Conservation (phyloP, 2,797 vertebrate species). For the Aeoliscus strigatus region DNA sequence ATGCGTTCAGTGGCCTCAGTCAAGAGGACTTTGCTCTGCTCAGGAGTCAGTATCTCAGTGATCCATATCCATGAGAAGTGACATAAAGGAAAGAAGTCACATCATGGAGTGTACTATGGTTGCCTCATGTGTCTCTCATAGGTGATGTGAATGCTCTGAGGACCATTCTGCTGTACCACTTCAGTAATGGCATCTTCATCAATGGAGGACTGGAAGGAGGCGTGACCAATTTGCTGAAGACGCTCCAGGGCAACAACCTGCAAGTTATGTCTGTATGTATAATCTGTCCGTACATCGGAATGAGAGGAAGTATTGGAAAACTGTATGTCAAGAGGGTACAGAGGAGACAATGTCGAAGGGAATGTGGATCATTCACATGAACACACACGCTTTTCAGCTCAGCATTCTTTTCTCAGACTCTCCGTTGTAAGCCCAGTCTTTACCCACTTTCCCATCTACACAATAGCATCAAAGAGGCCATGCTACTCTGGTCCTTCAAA, state of each 20-base stretch:
- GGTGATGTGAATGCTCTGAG: slow-evolving; percentile 84
- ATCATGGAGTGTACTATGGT: too few species aligned
- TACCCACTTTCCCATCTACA: slow-evolving; percentile 24
- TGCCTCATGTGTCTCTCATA: slow-evolving; percentile 43
- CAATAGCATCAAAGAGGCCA: slow-evolving; percentile 19
- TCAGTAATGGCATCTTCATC: slow-evolving; percentile 87
- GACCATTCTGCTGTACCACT: slow-evolving; percentile 92
- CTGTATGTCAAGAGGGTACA: background rate
- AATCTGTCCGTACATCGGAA: background rate
- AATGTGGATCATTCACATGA: background rate
- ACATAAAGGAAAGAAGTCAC: too few species aligned
- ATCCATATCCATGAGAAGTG: background rate
- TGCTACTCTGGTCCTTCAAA: slow-evolving; percentile 21
- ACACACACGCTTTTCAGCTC: background rate
- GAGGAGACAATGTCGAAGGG: background rate
- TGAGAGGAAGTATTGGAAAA: background rate
- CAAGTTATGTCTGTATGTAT: slow-evolving; percentile 85
- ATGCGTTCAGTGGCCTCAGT: slow-evolving; percentile 83
- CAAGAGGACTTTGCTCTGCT: slow-evolving; percentile 79
- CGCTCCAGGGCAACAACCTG: slow-evolving; percentile 86
- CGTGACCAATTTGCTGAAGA: slow-evolving; percentile 92
- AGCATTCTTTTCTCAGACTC: background rate
- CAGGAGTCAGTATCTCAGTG: slow-evolving; percentile 71
- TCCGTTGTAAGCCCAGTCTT: slow-evolving; percentile 6
- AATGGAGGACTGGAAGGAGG: slow-evolving; percentile 89